Percentiles rank a stretch among this genome's conserved stretches.
Evolutionary conservation across 2,888 invertebrate genomes (phyloP).

Genomic region (Psylliodes chrysocephalus): DNA sequence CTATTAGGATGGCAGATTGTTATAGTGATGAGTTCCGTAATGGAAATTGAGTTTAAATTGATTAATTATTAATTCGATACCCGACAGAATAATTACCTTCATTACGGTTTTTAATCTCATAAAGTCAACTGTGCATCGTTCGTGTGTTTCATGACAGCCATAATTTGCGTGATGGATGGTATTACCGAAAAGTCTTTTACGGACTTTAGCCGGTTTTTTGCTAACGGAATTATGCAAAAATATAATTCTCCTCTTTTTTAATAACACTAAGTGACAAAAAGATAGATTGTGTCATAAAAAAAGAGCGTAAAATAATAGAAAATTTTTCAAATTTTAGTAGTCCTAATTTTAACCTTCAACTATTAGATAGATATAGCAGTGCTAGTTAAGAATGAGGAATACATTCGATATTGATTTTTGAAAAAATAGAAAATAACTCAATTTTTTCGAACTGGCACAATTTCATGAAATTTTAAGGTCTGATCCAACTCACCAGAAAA

Average conservation of each 20-base stretch:
- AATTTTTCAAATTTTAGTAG: too few species aligned
- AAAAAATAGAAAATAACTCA: too few species aligned
- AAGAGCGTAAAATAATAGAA: too few species aligned
- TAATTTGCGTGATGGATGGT: constrained; percentile 27
- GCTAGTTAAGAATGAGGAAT: too few species aligned
- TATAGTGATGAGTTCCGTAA: constrained; percentile 34
- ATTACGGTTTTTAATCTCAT: constrained; percentile 29
- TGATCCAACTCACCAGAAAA: too few species aligned
- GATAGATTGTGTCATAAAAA: constrained; percentile 1
- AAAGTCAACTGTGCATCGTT: constrained; percentile 19
- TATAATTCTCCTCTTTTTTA: constrained; percentile 4
- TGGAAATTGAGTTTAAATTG: constrained; percentile 35
- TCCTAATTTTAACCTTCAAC: too few species aligned
- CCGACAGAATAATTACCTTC: constrained; percentile 21
- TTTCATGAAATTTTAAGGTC: too few species aligned
- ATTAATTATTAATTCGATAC: constrained; percentile 26
- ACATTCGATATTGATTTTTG: too few species aligned
- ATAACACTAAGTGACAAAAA: constrained; percentile 1
- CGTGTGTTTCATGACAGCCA: constrained; percentile 12
- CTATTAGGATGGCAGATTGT: constrained; percentile 37
- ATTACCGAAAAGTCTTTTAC: constrained; percentile 12
- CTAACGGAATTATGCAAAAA: constrained; percentile 8
- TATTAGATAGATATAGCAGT: too few species aligned
- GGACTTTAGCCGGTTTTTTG: constrained; percentile 6
- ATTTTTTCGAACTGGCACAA: too few species aligned